These are phyloP conservation scores for Hirtodrosophila alboralis DNA, from an alignment of 2,888 invertebrate genomes.

Conservation along the genomic window DNA sequence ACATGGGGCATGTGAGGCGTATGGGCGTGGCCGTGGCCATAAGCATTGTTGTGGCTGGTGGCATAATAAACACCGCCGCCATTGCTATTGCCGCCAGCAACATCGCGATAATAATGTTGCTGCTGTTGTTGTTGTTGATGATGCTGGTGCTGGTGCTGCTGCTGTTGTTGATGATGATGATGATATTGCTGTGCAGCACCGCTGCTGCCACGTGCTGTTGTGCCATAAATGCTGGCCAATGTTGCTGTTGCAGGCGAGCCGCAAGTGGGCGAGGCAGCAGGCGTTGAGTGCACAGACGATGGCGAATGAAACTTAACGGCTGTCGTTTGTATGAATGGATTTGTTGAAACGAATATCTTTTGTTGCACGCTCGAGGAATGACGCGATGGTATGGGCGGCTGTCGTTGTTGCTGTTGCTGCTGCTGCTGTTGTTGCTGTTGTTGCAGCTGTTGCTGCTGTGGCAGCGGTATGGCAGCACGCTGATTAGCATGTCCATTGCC, in stretches of 20 bases:
- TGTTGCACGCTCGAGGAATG: constrained; percentile 84
- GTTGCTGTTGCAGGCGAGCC: constrained; percentile 72
- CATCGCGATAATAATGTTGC: constrained; percentile 67
- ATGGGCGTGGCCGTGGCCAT: constrained; percentile 41
- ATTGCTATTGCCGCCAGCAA: constrained; percentile 58
- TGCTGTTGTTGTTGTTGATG: constrained; percentile 40
- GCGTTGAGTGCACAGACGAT: constrained; percentile 62
- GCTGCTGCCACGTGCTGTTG: constrained; percentile 64
- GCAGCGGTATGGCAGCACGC: constrained; percentile 80
- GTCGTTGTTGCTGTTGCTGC: constrained; percentile 67
- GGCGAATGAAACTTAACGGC: constrained; percentile 82
- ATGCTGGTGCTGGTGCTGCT: constrained; percentile 38
- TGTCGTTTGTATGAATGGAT: constrained; percentile 84
- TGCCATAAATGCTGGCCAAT: constrained; percentile 72
- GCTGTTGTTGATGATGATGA: constrained; percentile 47
- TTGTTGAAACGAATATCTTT: constrained; percentile 84
- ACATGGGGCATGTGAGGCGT: constrained; percentile 52
- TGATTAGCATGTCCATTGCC: constrained; percentile 69
- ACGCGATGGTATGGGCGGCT: constrained; percentile 82
- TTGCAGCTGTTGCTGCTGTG: constrained; percentile 59
- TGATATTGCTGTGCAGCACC: constrained; percentile 34
- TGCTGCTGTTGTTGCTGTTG: constrained; percentile 52
- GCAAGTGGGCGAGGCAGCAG: constrained; percentile 78
- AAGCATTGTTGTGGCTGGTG: constrained; percentile 62
- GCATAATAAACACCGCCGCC: constrained; percentile 68